A percentile compares a stretch with the other conserved stretches of the same genome.
Evolutionary conservation across 2,797 vertebrate genomes (phyloP).

Genomic region (Rhynchonycteris naso): DNA sequence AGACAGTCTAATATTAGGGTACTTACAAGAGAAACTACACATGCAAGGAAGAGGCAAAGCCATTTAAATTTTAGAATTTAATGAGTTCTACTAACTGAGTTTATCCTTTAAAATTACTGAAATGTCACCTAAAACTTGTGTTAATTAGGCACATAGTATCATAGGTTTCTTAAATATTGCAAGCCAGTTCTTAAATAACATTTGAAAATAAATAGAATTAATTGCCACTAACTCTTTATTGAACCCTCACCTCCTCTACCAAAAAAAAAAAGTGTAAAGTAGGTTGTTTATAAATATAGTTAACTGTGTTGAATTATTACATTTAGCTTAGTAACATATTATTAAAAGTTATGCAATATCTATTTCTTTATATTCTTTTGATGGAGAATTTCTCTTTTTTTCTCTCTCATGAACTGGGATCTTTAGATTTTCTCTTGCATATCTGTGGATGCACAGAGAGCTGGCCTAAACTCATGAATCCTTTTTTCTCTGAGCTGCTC

Average conservation of each 20-base stretch:
- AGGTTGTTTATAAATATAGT: background rate
- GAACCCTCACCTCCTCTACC: background rate
- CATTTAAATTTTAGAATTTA: conserved; percentile 73
- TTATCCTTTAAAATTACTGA: conserved; percentile 72
- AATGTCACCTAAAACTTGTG: conserved; percentile 68
- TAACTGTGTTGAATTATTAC: background rate
- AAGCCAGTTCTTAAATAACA: conserved; percentile 50
- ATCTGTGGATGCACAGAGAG: background rate
- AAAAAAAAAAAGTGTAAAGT: background rate
- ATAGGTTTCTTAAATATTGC: conserved; percentile 45
- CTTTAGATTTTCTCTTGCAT: background rate
- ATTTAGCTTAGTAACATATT: background rate
- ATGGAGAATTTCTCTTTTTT: background rate
- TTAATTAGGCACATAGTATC: conserved; percentile 8
- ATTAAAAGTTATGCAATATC: background rate
- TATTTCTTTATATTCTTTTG: background rate
- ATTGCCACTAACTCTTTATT: background rate
- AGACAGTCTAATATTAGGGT: conserved; percentile 78
- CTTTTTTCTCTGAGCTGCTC: background rate
- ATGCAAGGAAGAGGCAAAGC: conserved; percentile 72
- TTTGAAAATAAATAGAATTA: conserved; percentile 25
- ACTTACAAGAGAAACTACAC: conserved; percentile 61
- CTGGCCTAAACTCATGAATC: background rate
- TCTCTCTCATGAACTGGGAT: background rate
- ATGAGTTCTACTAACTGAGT: conserved; percentile 76